Base-by-base conservation (phyloP, 2,113 vertebrate species). In the Coptodon bakossiorum region DNA sequence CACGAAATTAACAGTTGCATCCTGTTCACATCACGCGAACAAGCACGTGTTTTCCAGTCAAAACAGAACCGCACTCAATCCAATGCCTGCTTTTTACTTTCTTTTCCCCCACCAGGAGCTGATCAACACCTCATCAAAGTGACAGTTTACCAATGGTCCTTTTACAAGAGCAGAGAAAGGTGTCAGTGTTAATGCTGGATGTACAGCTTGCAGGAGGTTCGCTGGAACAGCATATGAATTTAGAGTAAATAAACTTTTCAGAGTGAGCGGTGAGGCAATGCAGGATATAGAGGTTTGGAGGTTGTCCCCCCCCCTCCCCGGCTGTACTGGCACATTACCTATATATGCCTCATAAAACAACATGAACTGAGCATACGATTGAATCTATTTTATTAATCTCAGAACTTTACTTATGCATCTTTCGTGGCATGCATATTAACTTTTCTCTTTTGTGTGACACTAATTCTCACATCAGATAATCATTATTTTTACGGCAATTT, bases 141-240 rank as follows among this genome's bases (percentile, higher is more conserved):
- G 88, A 78, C 85, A 89, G 87, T 48, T 12, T 45, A 63, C 81
- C 78, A 84, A 40, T 59, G 57, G 80, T 66, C 53, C 52, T 52
- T 61, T 36, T 31, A 11, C 27, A 22, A 36, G 54, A 50, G 45
- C 87, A 71, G 56, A 83, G 50, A 88, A 86, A 81, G 38, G 83
- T 76, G 48, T 68, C 43, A 53, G 57, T 88, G 68, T 81, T 83
- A 83, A 81, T 57, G 81, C 66, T 38, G 73, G 24, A 31, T 38
- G 27, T 53, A 34, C 61, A 81, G 24, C 83, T 45, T 13, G 38
- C 31, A 59, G 36, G 16, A 29, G 36, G 34, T 53, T 24, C 2
- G 4, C 7, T 11, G 50, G 43, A 80, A 84, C 68, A 81, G 29
- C 79, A 7, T 71, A 11, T 59, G 66, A 54, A 78, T 83, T 79